These are phyloP conservation scores for Hyles euphorbiae DNA, from an alignment of 1,140 invertebrate genomes.

Conservation along the genomic window DNA sequence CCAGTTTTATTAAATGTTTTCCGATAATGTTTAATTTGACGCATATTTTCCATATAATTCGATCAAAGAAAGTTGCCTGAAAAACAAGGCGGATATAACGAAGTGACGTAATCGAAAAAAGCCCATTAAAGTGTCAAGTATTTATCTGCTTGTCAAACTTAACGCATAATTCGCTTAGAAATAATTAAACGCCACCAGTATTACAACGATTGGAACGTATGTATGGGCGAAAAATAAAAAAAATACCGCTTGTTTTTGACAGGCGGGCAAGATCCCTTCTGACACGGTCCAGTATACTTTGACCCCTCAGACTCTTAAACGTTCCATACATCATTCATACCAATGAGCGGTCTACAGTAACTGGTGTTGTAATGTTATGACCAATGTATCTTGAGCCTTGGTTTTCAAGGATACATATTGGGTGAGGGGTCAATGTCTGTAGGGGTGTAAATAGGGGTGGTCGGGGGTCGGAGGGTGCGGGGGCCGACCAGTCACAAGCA, in stretches of 20 bases:
- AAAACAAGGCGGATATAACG: too few relatives aligned
- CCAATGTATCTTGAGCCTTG: conserved; percentile 1
- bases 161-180: background rate
- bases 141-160: too few relatives aligned
- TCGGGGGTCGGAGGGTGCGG: conserved; percentile 40
- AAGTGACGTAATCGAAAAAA: too few relatives aligned
- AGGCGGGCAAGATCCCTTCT: conserved; percentile 37
- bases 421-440: conserved; percentile 34
- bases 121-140: too few relatives aligned
- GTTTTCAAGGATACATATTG: background rate
- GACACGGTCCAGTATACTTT: conserved; percentile 9
- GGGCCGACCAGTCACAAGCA: conserved; percentile 64
- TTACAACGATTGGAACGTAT: conserved; percentile 37
- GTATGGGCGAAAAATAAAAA: conserved; percentile 44
- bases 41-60: too few relatives aligned
- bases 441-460: conserved; percentile 36
- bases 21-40: too few relatives aligned
- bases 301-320: conserved; percentile 14
- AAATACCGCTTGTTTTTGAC: conserved; percentile 65
- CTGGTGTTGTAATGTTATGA: background rate
- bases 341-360: background rate
- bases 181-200: conserved; percentile 9
- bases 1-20: too few relatives aligned
- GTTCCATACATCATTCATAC: background rate
- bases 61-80: too few relatives aligned